phyloP scores from a whole-genome alignment of 2,888 invertebrate genomes.

The Drosophila aldrichi region DNA sequence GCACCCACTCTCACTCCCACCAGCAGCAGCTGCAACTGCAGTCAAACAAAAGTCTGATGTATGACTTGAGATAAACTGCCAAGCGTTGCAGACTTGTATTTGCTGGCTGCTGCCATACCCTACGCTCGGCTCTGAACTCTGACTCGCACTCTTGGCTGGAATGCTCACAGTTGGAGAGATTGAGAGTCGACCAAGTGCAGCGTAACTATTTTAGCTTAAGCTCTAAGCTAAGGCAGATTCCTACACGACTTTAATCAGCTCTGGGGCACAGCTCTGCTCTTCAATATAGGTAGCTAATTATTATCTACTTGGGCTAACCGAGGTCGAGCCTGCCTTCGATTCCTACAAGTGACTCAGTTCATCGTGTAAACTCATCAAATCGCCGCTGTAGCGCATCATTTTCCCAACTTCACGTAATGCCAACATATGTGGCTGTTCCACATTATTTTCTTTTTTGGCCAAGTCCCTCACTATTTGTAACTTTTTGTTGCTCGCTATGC shows the following conservation, averaged over 20 bases:
- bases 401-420: conserved; percentile 19
- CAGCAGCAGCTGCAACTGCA: conserved; percentile 13
- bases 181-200: not conserved
- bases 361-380: conserved; percentile 1
- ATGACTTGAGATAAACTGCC: conserved; percentile 67
- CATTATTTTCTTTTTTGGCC: conserved; percentile 11
- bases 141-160: not conserved
- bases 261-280: no score
- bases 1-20: conserved; percentile 15
- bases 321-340: no score
- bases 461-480: conserved; percentile 54
- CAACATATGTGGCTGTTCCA: conserved; percentile 41
- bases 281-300: not conserved
- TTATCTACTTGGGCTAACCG: not conserved
- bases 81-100: conserved; percentile 32
- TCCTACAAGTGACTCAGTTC: not conserved
- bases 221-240: not conserved
- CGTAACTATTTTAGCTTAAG: not conserved
- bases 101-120: conserved; percentile 35
- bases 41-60: conserved; percentile 59
- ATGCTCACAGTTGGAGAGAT: conserved; percentile 1
- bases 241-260: not conserved
- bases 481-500: conserved; percentile 40
- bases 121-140: conserved; percentile 23
- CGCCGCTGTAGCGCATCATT: conserved; percentile 28